Base-by-base conservation (phyloP, 2,113 vertebrate species). In the Nibea coibor region DNA sequence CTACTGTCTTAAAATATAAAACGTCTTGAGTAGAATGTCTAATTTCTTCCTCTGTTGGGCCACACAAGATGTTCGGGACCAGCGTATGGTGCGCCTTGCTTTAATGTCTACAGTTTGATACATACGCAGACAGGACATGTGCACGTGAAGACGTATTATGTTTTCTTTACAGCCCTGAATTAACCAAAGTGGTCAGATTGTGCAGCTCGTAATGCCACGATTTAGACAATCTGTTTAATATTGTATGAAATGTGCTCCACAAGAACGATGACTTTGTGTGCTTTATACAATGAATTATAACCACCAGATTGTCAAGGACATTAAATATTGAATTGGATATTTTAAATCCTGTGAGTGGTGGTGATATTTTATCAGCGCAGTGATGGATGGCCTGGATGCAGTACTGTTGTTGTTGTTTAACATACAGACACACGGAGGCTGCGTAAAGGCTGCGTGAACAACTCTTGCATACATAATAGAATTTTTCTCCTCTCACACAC, bases 391-490 rank as follows among this genome's bases (percentile, higher is more conserved):
- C 63, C 56, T 76, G 79, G 71, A 82, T 88, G 63, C 7, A 3
- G n/a, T 35, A 10, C 56, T 24, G 71, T 70, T 67, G 24, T 48
- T 64, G 65, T 64, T 39, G 26, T 80, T 45, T 17, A 68, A 75
- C 62, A 57, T 16, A 53, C 17, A 68, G 50, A 69, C 68, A 53
- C 58, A 73, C 15, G 9, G 53, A 79, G 74, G 62, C 70, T 62
- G 54, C 50, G 62, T 58, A 42, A 85, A 87, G 1, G 24, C 81
- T 85, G 65, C 45, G 67, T 26, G 58, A 87, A 76, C 83, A 92
- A 87, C 66, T 92, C 88, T 91, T 89, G 89, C 90, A 89, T 91
- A 73, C 87, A 80, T 92, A 84, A 90, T 82, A 65, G 67, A 17
- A 81, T 85, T 89, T 86, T 79, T 56, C 59, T 50, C 76, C 43